Percentiles rank a stretch among this genome's conserved stretches.
Conservation (phyloP, 2,797 vertebrate species). For the Enoplosus armatus region DNA sequence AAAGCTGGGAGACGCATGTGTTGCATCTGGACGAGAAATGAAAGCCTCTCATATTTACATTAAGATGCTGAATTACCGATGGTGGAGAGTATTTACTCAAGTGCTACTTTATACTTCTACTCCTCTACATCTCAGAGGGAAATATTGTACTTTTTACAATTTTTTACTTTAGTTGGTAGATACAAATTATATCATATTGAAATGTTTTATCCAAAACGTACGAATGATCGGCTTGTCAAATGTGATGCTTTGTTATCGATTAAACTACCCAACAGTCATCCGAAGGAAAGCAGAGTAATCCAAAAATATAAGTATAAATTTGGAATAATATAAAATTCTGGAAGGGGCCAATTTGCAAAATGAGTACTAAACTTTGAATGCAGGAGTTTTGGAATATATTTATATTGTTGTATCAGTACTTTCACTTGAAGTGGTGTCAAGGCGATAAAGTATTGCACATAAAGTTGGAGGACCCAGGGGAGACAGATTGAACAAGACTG, state of each 20-base stretch:
- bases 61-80: not conserved
- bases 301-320: not conserved
- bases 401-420: too few species aligned
- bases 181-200: not conserved
- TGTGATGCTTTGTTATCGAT: not conserved
- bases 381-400: not conserved
- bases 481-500: too few species aligned
- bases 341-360: not conserved
- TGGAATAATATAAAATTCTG: not conserved
- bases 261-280: not conserved
- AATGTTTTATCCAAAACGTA: not conserved
- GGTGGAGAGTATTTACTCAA: not conserved
- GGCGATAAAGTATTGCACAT: too few species aligned
- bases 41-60: not conserved
- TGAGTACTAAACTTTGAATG: not conserved
- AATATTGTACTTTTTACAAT: too few species aligned
- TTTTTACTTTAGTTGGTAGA: too few species aligned
- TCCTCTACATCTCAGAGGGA: too few species aligned
- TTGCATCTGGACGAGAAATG: constrained; percentile 4
- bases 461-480: too few species aligned
- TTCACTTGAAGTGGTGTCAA: too few species aligned
- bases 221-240: not conserved
- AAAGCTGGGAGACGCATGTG: constrained; percentile 10
- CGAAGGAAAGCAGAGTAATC: not conserved
- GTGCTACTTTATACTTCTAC: not conserved